Conservation (phyloP, 2,113 vertebrate species). For the Gambusia holbrooki region DNA sequence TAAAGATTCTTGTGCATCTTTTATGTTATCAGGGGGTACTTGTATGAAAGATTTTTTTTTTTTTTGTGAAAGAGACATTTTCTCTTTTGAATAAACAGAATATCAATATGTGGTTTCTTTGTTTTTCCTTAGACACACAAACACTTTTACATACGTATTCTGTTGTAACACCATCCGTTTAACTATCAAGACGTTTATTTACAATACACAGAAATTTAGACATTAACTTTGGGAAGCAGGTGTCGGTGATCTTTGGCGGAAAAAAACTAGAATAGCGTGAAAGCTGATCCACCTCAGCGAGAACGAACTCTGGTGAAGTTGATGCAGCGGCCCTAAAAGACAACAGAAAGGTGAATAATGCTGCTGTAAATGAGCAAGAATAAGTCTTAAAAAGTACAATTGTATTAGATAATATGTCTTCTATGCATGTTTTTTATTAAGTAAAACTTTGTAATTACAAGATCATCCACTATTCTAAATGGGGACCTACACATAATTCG, state of each 20-base stretch:
- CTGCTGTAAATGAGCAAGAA: neutral
- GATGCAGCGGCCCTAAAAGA: slow-evolving; percentile 78
- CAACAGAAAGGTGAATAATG: slow-evolving; percentile 1
- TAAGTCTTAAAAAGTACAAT: neutral
- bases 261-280: neutral
- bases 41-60: slow-evolving; percentile 46
- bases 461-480: too few relatives aligned
- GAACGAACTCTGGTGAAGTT: slow-evolving; percentile 78
- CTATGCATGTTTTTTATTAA: neutral
- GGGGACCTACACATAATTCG: too few relatives aligned
- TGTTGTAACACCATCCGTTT: neutral
- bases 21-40: slow-evolving; percentile 58
- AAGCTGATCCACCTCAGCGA: slow-evolving; percentile 45
- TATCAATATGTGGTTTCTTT: slow-evolving; percentile 9
- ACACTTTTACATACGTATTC: neutral
- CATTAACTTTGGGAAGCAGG: neutral
- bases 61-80: slow-evolving; percentile 64
- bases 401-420: neutral
- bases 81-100: slow-evolving; percentile 67
- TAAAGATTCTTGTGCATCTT: slow-evolving; percentile 47
- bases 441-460: neutral
- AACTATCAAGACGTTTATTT: slow-evolving; percentile 58
- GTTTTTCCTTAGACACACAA: slow-evolving; percentile 8
- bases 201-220: slow-evolving; percentile 25
- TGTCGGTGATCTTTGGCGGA: slow-evolving; percentile 13